Evolutionary conservation across 2,888 invertebrate genomes (phyloP).

Genomic region (Leucozona laternaria): DNA sequence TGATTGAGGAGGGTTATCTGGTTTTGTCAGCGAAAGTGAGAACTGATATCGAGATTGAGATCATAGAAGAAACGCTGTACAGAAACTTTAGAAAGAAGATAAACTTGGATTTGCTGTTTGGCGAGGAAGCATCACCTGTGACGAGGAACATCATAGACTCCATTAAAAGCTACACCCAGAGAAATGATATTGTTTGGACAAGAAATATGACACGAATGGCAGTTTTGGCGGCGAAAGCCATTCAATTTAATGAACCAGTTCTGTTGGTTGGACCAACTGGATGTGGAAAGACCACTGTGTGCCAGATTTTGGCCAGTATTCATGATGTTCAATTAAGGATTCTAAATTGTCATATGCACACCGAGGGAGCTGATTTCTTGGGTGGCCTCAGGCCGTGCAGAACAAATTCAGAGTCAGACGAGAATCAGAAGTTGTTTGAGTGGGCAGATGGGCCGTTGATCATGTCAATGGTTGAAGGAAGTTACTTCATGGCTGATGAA

Average conservation of each 20-base stretch:
- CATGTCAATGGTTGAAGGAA: constrained; percentile 93
- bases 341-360: constrained; percentile 99
- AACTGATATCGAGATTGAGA: constrained; percentile 90
- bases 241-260: constrained; percentile 96
- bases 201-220: constrained; percentile 93
- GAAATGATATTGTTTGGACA: constrained; percentile 96
- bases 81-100: constrained; percentile 92
- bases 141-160: constrained; percentile 89
- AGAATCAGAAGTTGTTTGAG: constrained; percentile 90
- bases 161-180: constrained; percentile 85
- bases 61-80: constrained; percentile 91
- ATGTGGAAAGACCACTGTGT: constrained; percentile 98
- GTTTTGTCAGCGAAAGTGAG: constrained; percentile 97
- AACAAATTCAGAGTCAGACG: constrained; percentile 61
- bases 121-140: constrained; percentile 89
- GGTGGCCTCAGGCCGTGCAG: constrained; percentile 95
- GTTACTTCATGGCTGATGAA: constrained; percentile 97
- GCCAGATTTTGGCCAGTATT: constrained; percentile 92
- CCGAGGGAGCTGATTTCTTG: constrained; percentile 98
- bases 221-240: constrained; percentile 91
- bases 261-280: constrained; percentile 98
- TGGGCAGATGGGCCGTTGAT: constrained; percentile 99
- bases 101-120: constrained; percentile 89
- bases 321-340: constrained; percentile 88
- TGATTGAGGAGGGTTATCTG: constrained; percentile 98